These are phyloP conservation scores for Diarsia rubi DNA, from an alignment of 2,888 invertebrate genomes.

Conservation along the genomic window DNA sequence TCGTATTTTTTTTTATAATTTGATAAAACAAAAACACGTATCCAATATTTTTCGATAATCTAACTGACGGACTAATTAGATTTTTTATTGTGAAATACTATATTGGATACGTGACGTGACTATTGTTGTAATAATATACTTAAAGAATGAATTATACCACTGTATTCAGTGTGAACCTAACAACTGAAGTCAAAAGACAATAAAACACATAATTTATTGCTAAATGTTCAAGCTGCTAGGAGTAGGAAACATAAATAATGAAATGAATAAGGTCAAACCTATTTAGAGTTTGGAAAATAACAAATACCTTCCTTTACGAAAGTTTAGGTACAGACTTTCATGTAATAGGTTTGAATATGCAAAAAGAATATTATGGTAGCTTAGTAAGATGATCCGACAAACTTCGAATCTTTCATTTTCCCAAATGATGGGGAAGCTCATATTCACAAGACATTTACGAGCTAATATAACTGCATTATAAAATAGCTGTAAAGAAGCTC, in stretches of 20 bases:
- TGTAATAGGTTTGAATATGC: neutral
- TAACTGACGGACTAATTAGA: too few species aligned
- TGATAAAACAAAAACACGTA: too few species aligned
- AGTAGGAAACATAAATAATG: neutral
- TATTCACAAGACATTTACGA: constrained; percentile 47
- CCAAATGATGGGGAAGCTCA: constrained; percentile 25
- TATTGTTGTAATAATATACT: too few species aligned
- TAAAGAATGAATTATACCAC: too few species aligned
- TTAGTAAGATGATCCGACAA: neutral
- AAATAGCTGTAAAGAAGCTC: constrained; percentile 51
- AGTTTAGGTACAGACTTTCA: neutral
- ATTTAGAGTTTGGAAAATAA: neutral
- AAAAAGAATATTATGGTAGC: neutral
- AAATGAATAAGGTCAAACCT: neutral
- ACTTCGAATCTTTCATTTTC: constrained; percentile 15
- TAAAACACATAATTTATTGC: neutral
- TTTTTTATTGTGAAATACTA: too few species aligned
- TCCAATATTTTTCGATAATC: too few species aligned
- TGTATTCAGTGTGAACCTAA: too few species aligned
- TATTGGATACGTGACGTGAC: too few species aligned
- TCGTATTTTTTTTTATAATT: too few species aligned
- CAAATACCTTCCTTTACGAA: neutral
- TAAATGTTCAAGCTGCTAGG: neutral
- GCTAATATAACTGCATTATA: constrained; percentile 56
- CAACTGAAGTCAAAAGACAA: neutral